Evolutionary conservation across 2,113 vertebrate species (phyloP).

Genomic region (Coturnix japonica): DNA sequence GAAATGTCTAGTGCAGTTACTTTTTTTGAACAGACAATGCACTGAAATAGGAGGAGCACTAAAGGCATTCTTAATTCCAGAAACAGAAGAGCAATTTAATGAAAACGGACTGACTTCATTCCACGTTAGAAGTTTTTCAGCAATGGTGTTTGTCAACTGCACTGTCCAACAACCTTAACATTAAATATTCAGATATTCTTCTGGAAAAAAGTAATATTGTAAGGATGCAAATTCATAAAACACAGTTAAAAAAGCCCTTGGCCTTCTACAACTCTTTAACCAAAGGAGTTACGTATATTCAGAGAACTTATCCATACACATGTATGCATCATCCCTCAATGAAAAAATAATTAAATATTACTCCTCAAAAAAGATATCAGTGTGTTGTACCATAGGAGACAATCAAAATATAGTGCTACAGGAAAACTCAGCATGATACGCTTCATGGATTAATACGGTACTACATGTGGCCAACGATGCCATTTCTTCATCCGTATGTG

Average conservation of each 20-base stretch:
- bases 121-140: constrained; percentile 49
- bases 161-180: neutral
- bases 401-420: neutral
- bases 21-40: neutral
- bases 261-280: neutral
- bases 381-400: neutral
- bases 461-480: neutral
- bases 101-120: constrained; percentile 11
- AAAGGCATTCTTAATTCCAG: constrained; percentile 1
- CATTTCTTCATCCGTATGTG: neutral
- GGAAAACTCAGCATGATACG: neutral
- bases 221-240: neutral
- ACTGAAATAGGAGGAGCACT: neutral
- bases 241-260: neutral
- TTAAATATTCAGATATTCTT: neutral
- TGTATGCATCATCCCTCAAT: neutral
- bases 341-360: neutral
- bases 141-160: constrained; percentile 25
- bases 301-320: neutral
- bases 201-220: neutral
- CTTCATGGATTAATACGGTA: neutral
- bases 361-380: neutral
- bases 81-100: constrained; percentile 26
- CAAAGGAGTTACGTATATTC: neutral
- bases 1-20: neutral